phyloP scores from a whole-genome alignment of 1,140 invertebrate species.

The Achatina immaculata region DNA sequence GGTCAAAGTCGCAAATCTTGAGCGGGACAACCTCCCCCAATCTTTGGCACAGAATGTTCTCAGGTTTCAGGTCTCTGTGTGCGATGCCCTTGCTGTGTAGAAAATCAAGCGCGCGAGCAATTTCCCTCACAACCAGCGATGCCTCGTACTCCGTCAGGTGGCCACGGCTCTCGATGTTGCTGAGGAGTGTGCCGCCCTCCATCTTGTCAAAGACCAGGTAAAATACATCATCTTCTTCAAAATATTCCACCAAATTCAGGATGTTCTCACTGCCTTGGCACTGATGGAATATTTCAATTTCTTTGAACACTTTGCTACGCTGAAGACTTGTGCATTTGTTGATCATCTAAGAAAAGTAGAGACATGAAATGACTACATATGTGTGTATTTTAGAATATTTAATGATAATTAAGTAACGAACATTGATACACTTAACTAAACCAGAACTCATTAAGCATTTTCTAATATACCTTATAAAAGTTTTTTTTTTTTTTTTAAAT shows the following conservation, averaged over 20 bases:
- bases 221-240: conserved; percentile 93
- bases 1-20: conserved; percentile 98
- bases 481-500: too few species aligned
- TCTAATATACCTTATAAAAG: too few species aligned
- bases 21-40: conserved; percentile 89
- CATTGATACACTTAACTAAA: too few species aligned
- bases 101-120: conserved; percentile 93
- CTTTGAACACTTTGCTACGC: conserved; percentile 92
- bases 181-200: conserved; percentile 86
- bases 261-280: conserved; percentile 97
- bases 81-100: conserved; percentile 92
- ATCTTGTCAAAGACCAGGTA: conserved; percentile 98
- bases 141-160: conserved; percentile 96
- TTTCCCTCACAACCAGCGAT: conserved; percentile 90
- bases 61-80: conserved; percentile 94
- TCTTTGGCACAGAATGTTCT: conserved; percentile 96
- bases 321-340: conserved; percentile 94
- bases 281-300: conserved; percentile 98
- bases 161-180: conserved; percentile 90
- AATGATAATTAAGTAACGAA: background rate
- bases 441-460: too few species aligned
- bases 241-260: conserved; percentile 96
- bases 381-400: background rate
- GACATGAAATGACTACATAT: too few species aligned
- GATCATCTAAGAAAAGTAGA: conserved; percentile 79